A percentile compares a stretch with the other conserved stretches of the same genome.
phyloP scores from a whole-genome alignment of 2,797 vertebrate species.

The Hippoglossus hippoglossus region DNA sequence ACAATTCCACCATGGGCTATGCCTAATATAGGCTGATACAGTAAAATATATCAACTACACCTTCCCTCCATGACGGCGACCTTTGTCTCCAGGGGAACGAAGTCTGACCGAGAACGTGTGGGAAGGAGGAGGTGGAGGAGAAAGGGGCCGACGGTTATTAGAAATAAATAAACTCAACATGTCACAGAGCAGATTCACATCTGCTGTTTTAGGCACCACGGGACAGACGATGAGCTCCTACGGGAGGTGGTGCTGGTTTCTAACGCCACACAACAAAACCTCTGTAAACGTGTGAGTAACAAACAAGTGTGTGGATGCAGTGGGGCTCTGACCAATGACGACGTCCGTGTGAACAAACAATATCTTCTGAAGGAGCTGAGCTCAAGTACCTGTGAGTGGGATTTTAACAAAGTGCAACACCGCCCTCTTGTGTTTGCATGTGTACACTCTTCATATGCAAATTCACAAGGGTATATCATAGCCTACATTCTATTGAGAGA shows the following conservation, averaged over 20 bases:
- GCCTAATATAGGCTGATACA: constrained; percentile 87
- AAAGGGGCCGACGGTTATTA: constrained; percentile 13
- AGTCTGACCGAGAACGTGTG: constrained; percentile 46
- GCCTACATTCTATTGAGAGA: constrained; percentile 55
- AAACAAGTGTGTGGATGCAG: neutral
- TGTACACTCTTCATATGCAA: constrained; percentile 34
- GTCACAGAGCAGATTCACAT: constrained; percentile 47
- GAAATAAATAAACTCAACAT: constrained; percentile 34
- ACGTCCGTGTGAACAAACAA: constrained; percentile 14
- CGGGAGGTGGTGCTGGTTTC: constrained; percentile 23
- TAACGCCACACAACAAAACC: constrained; percentile 13
- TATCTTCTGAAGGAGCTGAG: constrained; percentile 24
- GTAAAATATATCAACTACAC: constrained; percentile 61
- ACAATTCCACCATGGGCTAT: constrained; percentile 59
- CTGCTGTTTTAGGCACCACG: constrained; percentile 72
- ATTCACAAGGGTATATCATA: constrained; percentile 35
- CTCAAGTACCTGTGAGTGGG: constrained; percentile 35
- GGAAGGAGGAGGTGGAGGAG: constrained; percentile 11
- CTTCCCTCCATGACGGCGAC: constrained; percentile 56
- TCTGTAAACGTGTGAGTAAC: constrained; percentile 5
- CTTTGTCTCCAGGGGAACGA: constrained; percentile 56
- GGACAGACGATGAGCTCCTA: constrained; percentile 48
- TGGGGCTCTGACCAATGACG: neutral
- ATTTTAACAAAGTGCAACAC: constrained; percentile 65
- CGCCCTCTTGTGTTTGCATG: constrained; percentile 61